phyloP scores from a whole-genome alignment of 2,888 invertebrate genomes.

The Agriotes lineatus region DNA sequence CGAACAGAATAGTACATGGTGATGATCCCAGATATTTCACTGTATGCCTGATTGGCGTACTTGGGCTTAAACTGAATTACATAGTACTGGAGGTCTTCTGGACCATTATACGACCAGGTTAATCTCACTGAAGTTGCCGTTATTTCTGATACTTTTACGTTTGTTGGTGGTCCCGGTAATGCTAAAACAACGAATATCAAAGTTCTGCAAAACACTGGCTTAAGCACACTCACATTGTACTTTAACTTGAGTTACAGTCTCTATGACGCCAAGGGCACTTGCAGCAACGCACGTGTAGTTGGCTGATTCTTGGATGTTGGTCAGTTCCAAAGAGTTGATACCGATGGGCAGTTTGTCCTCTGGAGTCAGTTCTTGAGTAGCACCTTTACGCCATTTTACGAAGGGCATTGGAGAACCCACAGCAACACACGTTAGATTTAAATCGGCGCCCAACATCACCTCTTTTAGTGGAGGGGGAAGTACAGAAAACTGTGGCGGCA shows the following conservation, averaged over 20 bases:
- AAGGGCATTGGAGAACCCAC: conserved; percentile 98
- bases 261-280: conserved; percentile 93
- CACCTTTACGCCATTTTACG: conserved; percentile 92
- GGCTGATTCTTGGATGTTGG: conserved; percentile 89
- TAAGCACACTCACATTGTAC: conserved; percentile 86
- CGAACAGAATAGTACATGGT: conserved; percentile 93
- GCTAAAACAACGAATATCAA: conserved; percentile 70
- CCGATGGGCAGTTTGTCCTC: conserved; percentile 89
- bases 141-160: conserved; percentile 92
- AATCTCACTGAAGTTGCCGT: conserved; percentile 93
- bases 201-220: not conserved
- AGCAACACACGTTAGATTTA: conserved; percentile 96
- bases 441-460: conserved; percentile 90
- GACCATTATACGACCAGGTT: conserved; percentile 91
- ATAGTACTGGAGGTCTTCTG: conserved; percentile 94
- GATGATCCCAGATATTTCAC: conserved; percentile 93
- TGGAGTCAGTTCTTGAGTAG: conserved; percentile 85
- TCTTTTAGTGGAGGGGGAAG: conserved; percentile 88
- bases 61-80: conserved; percentile 97
- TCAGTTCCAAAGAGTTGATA: conserved; percentile 87
- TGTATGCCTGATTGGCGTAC: conserved; percentile 91
- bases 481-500: conserved; percentile 95
- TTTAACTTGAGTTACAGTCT: conserved; percentile 88
- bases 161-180: conserved; percentile 90
- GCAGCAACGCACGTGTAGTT: conserved; percentile 98